Conservation (phyloP, 2,113 vertebrate species). For the Anas platyrhynchos region DNA sequence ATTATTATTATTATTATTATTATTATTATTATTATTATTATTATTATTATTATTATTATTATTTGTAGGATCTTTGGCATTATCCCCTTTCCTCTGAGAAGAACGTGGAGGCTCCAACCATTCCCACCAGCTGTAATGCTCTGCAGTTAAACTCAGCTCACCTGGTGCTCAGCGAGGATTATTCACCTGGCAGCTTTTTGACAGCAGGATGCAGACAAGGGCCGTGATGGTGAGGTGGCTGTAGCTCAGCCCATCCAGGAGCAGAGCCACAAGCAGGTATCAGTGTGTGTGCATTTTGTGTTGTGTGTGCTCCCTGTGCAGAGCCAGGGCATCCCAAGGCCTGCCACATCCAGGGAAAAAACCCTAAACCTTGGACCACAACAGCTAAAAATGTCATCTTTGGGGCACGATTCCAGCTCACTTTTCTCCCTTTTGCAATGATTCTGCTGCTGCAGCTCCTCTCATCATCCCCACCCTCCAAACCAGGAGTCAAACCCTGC, state of each 20-base stretch:
- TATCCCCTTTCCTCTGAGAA: background rate
- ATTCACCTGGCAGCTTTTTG: background rate
- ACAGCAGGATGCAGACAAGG: background rate
- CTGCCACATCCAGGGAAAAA: background rate
- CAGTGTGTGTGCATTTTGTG: rapidly evolving
- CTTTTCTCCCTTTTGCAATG: background rate
- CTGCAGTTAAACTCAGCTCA: background rate
- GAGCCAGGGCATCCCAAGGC: background rate
- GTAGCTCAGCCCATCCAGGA: background rate
- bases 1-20: too few species aligned
- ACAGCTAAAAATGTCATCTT: background rate
- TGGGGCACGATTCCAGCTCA: rapidly evolving
- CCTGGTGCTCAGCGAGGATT: background rate
- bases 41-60: too few species aligned
- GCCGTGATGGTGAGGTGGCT: background rate
- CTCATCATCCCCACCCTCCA: background rate
- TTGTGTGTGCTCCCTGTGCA: background rate
- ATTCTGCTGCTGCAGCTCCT: background rate
- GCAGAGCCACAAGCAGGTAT: background rate
- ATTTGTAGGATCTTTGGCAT: background rate
- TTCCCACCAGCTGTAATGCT: background rate
- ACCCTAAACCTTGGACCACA: background rate
- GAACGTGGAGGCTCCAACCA: background rate
- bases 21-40: too few species aligned
- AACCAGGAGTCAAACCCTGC: background rate